Percentiles rank a stretch among this genome's conserved stretches.
Conservation (phyloP, 2,888 invertebrate genomes). For the Orchesella flavescens region DNA sequence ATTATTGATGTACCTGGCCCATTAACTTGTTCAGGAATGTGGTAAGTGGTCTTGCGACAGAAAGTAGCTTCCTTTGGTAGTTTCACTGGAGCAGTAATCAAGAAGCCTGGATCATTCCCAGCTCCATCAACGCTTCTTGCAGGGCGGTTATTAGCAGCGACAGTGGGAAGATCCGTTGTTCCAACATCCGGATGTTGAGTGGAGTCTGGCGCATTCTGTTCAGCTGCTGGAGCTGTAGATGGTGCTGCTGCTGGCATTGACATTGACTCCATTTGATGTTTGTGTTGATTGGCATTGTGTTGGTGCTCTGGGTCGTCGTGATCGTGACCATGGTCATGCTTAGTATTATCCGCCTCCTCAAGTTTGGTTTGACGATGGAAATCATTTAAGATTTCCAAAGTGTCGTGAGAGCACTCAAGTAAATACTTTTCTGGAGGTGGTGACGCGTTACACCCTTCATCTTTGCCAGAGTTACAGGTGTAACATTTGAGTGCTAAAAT, state of each 20-base stretch:
- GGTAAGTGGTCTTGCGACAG: slow-evolving; percentile 30
- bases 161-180: too few relatives aligned
- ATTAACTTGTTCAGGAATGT: slow-evolving; percentile 38
- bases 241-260: too few relatives aligned
- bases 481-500: slow-evolving; percentile 65
- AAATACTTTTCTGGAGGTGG: slow-evolving; percentile 60
- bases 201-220: too few relatives aligned
- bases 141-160: neutral
- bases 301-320: neutral
- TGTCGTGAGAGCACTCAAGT: slow-evolving; percentile 49
- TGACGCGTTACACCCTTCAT: slow-evolving; percentile 47
- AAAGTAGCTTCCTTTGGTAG: slow-evolving; percentile 38
- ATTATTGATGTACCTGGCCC: slow-evolving; percentile 10
- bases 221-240: too few relatives aligned
- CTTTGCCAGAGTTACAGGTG: slow-evolving; percentile 63
- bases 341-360: slow-evolving; percentile 1
- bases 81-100: neutral
- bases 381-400: slow-evolving; percentile 12
- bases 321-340: neutral
- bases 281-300: too few relatives aligned
- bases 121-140: neutral
- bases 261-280: too few relatives aligned
- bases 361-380: slow-evolving; percentile 19
- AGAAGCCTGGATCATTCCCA: neutral
- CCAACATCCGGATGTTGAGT: neutral